These are phyloP conservation scores for Galleria mellonella DNA, from an alignment of 1,140 invertebrate genomes.

Conservation along the genomic window DNA sequence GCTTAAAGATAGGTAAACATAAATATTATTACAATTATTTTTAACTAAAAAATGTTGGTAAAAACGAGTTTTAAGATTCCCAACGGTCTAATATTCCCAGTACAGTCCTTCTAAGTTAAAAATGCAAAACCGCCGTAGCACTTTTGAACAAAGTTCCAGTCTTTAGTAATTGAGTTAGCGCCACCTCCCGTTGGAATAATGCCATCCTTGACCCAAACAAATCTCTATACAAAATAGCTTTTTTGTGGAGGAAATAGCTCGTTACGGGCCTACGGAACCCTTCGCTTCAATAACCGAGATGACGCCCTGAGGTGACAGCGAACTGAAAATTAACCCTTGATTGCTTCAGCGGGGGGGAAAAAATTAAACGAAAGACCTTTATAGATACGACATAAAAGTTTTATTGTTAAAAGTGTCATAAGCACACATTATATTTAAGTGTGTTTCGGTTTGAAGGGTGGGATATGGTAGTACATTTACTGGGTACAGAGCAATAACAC, in stretches of 20 bases:
- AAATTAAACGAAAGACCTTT: slow-evolving; percentile 16
- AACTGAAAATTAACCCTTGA: slow-evolving; percentile 40
- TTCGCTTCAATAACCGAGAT: slow-evolving; percentile 19
- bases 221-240: slow-evolving; percentile 19
- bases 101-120: background rate
- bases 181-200: background rate
- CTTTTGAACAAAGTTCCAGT: background rate
- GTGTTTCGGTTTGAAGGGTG: too few species aligned
- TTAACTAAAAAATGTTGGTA: too few species aligned
- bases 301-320: slow-evolving; percentile 26
- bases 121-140: background rate
- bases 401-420: too few species aligned
- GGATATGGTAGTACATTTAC: too few species aligned
- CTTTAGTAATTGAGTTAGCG: background rate
- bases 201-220: slow-evolving; percentile 8
- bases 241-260: slow-evolving; percentile 30
- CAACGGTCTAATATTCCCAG: too few species aligned
- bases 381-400: slow-evolving; percentile 18
- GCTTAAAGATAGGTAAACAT: too few species aligned
- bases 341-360: slow-evolving; percentile 22
- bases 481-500: too few species aligned
- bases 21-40: too few species aligned
- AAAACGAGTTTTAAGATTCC: too few species aligned
- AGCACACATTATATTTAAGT: too few species aligned
- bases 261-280: slow-evolving; percentile 21